Base-by-base conservation (phyloP, 2,113 vertebrate species). In the Hippocampus guttulatus region DNA sequence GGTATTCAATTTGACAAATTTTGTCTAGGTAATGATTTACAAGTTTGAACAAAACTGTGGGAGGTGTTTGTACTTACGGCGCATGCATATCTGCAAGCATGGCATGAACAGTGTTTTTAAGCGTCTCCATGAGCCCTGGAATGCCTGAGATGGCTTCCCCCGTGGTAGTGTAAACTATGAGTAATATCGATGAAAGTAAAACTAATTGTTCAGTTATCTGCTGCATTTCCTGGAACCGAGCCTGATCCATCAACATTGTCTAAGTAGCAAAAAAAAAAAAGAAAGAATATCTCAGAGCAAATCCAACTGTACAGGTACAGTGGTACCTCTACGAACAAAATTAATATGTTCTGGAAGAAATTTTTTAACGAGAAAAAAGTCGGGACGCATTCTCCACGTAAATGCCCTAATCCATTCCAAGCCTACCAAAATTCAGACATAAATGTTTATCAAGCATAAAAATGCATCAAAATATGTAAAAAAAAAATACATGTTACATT, bases 221-320 rank as follows among this genome's bases (percentile, higher is more conserved):
- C 86, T 98, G 94, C 70, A 98, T 92, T 83, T 98, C 95, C 84
- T 94, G 93, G 74, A 99, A 98, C 38, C 97, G 94, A 1, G 82
- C 76, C 82, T 96, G 95, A 84, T 98, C 97, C 96, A 98, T 96
- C 62, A 98, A 69, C 72, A 98, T 71, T 0, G 96, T 97, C 97
- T 99, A 78, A 3, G 76, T 45, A 47, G 60, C 30, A 23, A 0
- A 64, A 62, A 20, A 0, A 30, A n/a, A 10, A 6, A 10, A 6
- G n/a, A 21, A 21, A 18, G 20, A 8, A 9, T 11, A 21, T 33
- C 27, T 20, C 14, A 33, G 25, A 62, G 8, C 33, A 69, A 21
- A 49, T 18, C 18, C 6, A 49, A 14, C 52, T 9, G 3, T 38
- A 38, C 33, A 38, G 1, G 33, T 38, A 38, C 33, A 38, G 33